Conservation (phyloP, 2,888 invertebrate genomes). For the Aelia acuminata region DNA sequence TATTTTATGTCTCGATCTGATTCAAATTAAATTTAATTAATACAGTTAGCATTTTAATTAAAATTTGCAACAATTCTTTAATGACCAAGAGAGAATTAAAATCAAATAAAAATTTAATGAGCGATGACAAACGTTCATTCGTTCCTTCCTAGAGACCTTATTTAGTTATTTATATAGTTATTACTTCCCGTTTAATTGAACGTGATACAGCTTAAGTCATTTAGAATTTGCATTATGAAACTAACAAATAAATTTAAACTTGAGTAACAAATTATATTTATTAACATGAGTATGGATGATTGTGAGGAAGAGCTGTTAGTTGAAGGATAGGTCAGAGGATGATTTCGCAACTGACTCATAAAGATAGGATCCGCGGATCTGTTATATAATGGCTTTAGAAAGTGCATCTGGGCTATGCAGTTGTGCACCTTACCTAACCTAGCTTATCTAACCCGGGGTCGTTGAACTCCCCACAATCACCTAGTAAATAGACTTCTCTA, state of each 20-base stretch:
- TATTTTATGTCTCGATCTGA: too few relatives aligned
- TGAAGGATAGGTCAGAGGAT: slow-evolving; percentile 32
- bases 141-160: neutral
- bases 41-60: too few relatives aligned
- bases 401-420: slow-evolving; percentile 48
- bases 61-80: too few relatives aligned
- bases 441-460: slow-evolving; percentile 25
- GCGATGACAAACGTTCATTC: neutral
- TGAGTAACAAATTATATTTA: neutral
- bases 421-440: slow-evolving; percentile 47
- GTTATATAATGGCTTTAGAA: slow-evolving; percentile 47
- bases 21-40: too few relatives aligned
- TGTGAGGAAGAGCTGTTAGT: neutral
- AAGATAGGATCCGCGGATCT: slow-evolving; percentile 14
- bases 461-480: slow-evolving; percentile 29
- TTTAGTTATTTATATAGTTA: neutral
- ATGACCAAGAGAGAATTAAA: too few relatives aligned
- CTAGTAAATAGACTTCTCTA: slow-evolving; percentile 30
- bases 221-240: neutral
- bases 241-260: neutral
- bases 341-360: slow-evolving; percentile 20
- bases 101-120: neutral
- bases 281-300: neutral
- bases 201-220: neutral
- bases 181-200: too few relatives aligned